Percentiles rank a stretch among this genome's conserved stretches.
These are phyloP conservation scores for Magallana ariakensis DNA, from an alignment of 1,140 invertebrate species.

Conservation along the genomic window DNA sequence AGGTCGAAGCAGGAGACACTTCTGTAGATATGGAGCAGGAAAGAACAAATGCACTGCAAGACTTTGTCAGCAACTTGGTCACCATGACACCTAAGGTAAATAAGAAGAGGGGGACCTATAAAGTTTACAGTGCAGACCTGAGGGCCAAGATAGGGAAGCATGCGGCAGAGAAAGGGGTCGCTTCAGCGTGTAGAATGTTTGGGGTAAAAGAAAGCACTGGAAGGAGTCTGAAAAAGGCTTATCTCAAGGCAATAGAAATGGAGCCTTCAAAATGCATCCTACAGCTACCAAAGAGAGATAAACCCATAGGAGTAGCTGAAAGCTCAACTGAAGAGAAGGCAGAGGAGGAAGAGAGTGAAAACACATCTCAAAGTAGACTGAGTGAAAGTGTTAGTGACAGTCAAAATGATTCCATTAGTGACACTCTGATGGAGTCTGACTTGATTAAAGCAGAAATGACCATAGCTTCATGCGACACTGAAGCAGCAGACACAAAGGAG, in stretches of 20 bases:
- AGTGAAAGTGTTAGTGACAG: background rate
- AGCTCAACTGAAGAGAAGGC: background rate
- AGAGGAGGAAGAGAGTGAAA: background rate
- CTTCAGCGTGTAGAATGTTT: background rate
- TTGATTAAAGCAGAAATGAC: too few relatives aligned
- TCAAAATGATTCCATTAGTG: background rate
- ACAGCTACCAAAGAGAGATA: conserved; percentile 12
- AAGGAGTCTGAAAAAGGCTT: conserved; percentile 34
- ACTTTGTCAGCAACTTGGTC: conserved; percentile 29
- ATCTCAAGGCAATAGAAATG: conserved; percentile 6
- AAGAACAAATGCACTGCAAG: background rate
- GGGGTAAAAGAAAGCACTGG: conserved; percentile 10
- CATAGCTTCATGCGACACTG: too few relatives aligned
- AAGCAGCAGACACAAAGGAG: too few relatives aligned
- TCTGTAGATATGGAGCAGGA: background rate
- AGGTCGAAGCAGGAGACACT: background rate
- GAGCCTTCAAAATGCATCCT: conserved; percentile 5
- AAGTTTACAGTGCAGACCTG: conserved; percentile 27
- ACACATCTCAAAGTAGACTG: background rate
- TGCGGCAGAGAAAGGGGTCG: conserved; percentile 17
- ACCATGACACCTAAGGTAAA: background rate
- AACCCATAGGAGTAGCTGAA: background rate
- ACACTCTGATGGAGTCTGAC: background rate
- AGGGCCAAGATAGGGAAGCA: conserved; percentile 33
- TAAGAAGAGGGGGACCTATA: conserved; percentile 36